Evolutionary conservation across 2,113 vertebrate genomes (phyloP).

Genomic region (Eidolon helvum): DNA sequence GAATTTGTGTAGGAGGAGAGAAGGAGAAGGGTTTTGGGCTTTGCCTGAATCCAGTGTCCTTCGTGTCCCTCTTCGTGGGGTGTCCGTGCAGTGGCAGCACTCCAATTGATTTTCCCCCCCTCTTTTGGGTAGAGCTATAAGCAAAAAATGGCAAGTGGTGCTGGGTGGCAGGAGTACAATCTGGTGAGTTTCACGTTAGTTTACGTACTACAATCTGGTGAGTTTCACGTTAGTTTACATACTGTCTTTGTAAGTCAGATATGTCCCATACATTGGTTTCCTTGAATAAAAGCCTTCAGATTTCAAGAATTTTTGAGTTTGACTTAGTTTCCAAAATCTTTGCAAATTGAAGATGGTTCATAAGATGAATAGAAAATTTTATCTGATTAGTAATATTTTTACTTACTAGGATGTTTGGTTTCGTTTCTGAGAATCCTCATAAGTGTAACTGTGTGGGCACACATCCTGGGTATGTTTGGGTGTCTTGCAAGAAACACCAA

Average conservation of each 20-base stretch:
- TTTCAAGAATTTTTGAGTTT: neutral
- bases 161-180: neutral
- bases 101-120: neutral
- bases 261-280: neutral
- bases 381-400: neutral
- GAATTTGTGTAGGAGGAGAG: neutral
- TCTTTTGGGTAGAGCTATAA: neutral
- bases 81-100: neutral
- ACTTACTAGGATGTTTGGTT: neutral
- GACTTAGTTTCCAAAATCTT: neutral
- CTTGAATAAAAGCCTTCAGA: neutral
- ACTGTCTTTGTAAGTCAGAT: fast-evolving
- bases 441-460: neutral
- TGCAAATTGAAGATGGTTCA: neutral
- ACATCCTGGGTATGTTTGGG: fast-evolving
- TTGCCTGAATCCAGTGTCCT: neutral
- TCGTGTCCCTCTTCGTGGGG: neutral
- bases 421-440: neutral
- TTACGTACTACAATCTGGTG: no score
- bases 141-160: neutral
- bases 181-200: fast-evolving
- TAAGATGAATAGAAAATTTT: neutral
- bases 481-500: neutral
- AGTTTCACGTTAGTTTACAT: no score
- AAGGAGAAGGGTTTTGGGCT: neutral